Evolutionary conservation across 2,113 vertebrate species (phyloP), one percentile per base, ranked within the genome.

Genomic region (Cyprinodon brontotheroides): DNA sequence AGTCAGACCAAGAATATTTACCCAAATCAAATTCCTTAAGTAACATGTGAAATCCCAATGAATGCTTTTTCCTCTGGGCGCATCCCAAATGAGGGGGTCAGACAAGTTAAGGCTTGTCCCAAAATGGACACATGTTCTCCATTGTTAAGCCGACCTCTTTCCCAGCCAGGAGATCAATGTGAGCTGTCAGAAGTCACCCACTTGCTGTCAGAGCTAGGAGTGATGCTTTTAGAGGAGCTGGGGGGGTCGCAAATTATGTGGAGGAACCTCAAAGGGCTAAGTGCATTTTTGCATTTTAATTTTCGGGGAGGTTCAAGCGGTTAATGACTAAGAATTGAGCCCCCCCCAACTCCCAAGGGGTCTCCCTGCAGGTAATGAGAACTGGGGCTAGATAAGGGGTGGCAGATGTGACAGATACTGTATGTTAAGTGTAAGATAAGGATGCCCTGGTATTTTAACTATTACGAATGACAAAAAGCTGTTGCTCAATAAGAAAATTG

Each of bases 81-180:
- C 83, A 88, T 89, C 86, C 61, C 45, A 80, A 88, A 87, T 81
- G 80, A 84, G 75, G 85, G 71, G 86, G 72, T 86, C 75, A 90
- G 89, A 91, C 93, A 91, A 83, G 94, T 92, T 86, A 78, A 81
- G 89, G 84, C 94, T 88, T 94, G 93, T 88, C 90, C 91, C 81
- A 79, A 83, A 85, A 84, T 22, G 76, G 92, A 92, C 91, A 93
- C 88, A 90, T 91, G 94, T 93, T 93, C 87, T 87, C 88, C 73
- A 90, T 94, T 94, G 92, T 94, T 83, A 89, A 76, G 80, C 84
- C 13, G 57, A 84, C 89, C 89, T 87, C 86, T 92, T 87, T 89
- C 88, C 86, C 90, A 91, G 89, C 93, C 87, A 82, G 82, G 72
- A 86, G 88, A 89, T 93, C 91, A 93, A 91, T 92, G 88, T 60